Percentiles rank a stretch among this genome's conserved stretches.
Conservation (phyloP, 2,113 vertebrate genomes). For the Tetrao urogallus region DNA sequence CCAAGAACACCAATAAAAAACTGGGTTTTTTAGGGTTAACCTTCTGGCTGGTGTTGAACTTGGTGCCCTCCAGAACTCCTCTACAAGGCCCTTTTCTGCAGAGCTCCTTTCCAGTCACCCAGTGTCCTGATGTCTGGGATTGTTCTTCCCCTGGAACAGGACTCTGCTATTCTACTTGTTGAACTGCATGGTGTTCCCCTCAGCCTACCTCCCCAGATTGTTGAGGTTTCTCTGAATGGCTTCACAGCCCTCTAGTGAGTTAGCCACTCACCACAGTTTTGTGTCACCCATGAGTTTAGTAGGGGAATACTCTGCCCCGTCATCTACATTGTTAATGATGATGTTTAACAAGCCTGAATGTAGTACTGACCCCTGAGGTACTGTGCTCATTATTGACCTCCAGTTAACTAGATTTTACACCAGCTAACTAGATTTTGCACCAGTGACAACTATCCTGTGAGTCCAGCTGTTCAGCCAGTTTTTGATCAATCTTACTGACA, state of each 20-base stretch:
- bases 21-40: no score
- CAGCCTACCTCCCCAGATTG: background rate
- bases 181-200: background rate
- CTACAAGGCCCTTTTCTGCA: background rate
- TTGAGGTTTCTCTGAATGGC: background rate
- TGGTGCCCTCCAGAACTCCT: background rate
- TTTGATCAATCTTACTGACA: background rate
- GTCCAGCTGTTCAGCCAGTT: background rate
- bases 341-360: background rate
- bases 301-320: background rate
- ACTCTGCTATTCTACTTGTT: background rate
- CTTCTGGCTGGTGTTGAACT: background rate
- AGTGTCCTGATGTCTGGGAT: background rate
- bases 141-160: background rate
- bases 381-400: background rate
- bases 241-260: background rate
- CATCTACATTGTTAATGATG: background rate
- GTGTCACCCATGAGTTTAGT: background rate
- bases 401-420: background rate
- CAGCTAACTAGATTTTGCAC: background rate
- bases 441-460: background rate
- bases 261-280: background rate
- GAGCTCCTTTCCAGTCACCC: background rate
- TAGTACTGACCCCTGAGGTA: background rate
- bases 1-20: background rate